These are phyloP conservation scores for Anarsia innoxiella DNA, from an alignment of 2,888 invertebrate species.

Conservation along the genomic window DNA sequence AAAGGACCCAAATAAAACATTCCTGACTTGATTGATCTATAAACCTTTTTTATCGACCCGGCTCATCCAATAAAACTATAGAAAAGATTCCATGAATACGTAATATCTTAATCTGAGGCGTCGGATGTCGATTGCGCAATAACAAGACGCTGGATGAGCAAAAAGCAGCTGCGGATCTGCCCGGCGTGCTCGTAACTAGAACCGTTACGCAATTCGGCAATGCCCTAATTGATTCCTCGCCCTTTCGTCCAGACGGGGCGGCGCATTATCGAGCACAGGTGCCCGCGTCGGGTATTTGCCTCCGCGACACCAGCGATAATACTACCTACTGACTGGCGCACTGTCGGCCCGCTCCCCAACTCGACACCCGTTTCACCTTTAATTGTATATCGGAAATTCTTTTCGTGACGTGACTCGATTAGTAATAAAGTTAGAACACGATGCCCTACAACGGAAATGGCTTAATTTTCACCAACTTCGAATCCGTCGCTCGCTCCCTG, in stretches of 20 bases:
- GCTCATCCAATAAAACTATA: constrained; percentile 39
- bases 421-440: constrained; percentile 55
- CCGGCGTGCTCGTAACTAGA: constrained; percentile 68
- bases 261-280: constrained; percentile 72
- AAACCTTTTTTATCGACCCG: constrained; percentile 23
- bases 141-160: constrained; percentile 68
- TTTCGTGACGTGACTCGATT: constrained; percentile 60
- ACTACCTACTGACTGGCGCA: constrained; percentile 27
- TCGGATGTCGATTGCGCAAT: constrained; percentile 66
- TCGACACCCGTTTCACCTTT: constrained; percentile 54
- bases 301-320: constrained; percentile 55
- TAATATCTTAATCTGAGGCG: constrained; percentile 65
- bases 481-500: constrained; percentile 38
- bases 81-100: constrained; percentile 54
- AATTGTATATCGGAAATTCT: constrained; percentile 66
- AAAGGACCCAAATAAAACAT: constrained; percentile 11
- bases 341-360: constrained; percentile 41
- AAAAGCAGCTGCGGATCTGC: constrained; percentile 67
- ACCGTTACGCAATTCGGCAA: constrained; percentile 69
- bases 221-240: constrained; percentile 73
- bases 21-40: constrained; percentile 20
- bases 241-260: constrained; percentile 68
- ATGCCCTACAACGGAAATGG: constrained; percentile 50
- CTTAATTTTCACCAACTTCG: constrained; percentile 54
- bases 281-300: constrained; percentile 59